A percentile compares a stretch with the other conserved stretches of the same genome.
Conservation (phyloP, 2,113 vertebrate species). For the Chaetodon auriga region DNA sequence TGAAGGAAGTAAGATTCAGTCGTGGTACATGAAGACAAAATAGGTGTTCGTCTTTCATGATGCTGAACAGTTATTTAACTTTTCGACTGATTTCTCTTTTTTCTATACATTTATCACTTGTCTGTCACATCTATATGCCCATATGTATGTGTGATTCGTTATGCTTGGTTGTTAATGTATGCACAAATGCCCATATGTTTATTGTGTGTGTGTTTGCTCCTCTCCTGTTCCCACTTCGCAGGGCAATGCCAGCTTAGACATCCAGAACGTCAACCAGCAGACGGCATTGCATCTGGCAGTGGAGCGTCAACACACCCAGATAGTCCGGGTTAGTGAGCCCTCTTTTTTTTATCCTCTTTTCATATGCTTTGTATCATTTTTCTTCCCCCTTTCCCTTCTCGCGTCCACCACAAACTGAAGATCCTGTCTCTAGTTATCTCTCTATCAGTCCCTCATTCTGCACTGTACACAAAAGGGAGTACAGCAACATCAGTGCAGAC, state of each 20-base stretch:
- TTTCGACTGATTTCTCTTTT: neutral
- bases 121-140: neutral
- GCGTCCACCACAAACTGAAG: constrained; percentile 28
- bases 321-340: constrained; percentile 91
- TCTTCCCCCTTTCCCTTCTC: constrained; percentile 4
- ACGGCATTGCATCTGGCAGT: constrained; percentile 97
- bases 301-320: constrained; percentile 98
- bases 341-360: constrained; percentile 3
- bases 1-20: constrained; percentile 51
- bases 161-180: constrained; percentile 10
- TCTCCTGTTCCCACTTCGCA: constrained; percentile 68
- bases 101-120: neutral
- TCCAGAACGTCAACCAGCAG: constrained; percentile 99
- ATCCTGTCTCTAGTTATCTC: constrained; percentile 45
- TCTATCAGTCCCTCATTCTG: constrained; percentile 13
- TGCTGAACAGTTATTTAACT: neutral
- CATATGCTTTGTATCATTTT: neutral
- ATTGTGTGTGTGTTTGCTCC: constrained; percentile 32
- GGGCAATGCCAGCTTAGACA: constrained; percentile 97
- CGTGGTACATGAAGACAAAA: constrained; percentile 33
- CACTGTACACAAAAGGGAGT: constrained; percentile 36
- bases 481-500: constrained; percentile 31
- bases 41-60: constrained; percentile 26
- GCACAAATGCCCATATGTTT: constrained; percentile 16
- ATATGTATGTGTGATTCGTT: neutral